Base-by-base conservation (phyloP, 2,113 vertebrate species). In the Alosa alosa region DNA sequence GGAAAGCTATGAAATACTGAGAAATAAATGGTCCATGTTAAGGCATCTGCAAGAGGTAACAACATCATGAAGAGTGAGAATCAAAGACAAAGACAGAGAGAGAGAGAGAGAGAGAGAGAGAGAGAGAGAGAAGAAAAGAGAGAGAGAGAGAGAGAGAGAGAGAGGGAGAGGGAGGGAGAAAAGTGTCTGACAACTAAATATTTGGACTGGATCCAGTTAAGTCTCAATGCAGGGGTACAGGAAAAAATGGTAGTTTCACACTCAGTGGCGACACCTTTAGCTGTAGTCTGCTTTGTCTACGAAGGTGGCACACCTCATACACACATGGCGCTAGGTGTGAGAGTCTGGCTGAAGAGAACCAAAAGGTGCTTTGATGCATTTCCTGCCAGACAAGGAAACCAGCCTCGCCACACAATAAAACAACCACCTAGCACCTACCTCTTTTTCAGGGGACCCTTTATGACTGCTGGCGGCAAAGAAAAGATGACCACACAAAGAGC, bases 341-440 rank as follows among this genome's bases (percentile, higher is more conserved):
- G 57, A 85, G 92, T 94, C 92, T 92, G 93, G 92, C 89, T 89
- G 88, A 90, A 86, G 60, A 47, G 84, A 91, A 92, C 93, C 93
- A 94, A 94, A 95, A 94, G 94, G 93, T 83, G 88, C 93, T 94
- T 94, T 93, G 92, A 94, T 93, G 93, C 91, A 85, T 49, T 75
- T 90, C 88, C 91, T 87, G 91, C 86, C 86, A 85, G 52, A 89
- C 84, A 86, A 92, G 86, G 90, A 89, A 84, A 82, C 87, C 84
- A 47, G 89, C 90, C 89, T 81, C 90, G 85, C 85, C 86, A 47
- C 88, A 64, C 85, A 84, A 85, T 93, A 93, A 94, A 94, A 88
- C 91, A 49, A 83, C 84, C 90, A 82, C 57, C 86, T 84, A 81
- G 88, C 90, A 88, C 93, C 89, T 78, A 90, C 91, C 89, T 92